Evolutionary conservation across 2,888 invertebrate species (phyloP).

Genomic region (Carcina quercana): DNA sequence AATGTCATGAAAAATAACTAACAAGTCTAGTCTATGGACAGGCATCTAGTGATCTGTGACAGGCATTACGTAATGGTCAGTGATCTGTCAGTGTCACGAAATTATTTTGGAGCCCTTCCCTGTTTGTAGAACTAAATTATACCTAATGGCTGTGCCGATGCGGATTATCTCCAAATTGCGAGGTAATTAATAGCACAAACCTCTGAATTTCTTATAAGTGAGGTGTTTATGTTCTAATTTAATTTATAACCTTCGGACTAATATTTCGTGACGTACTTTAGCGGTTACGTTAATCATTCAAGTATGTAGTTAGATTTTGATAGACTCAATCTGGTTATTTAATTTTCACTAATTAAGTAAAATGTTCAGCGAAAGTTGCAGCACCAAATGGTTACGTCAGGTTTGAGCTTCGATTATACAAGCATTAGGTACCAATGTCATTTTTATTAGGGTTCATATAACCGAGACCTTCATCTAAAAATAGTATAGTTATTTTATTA

Average conservation of each 20-base stretch:
- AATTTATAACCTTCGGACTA: too few relatives aligned
- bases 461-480: constrained; percentile 66
- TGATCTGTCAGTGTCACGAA: constrained; percentile 54
- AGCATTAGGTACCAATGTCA: constrained; percentile 33
- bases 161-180: constrained; percentile 73
- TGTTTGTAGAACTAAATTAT: constrained; percentile 9
- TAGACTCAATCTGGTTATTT: too few relatives aligned
- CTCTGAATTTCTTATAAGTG: constrained; percentile 2
- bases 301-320: too few relatives aligned
- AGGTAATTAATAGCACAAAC: constrained; percentile 56
- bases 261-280: too few relatives aligned
- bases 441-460: constrained; percentile 36
- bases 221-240: too few relatives aligned
- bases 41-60: too few relatives aligned
- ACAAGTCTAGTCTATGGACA: too few relatives aligned
- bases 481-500: constrained; percentile 45
- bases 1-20: too few relatives aligned
- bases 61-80: constrained; percentile 55
- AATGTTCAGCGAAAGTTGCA: too few relatives aligned
- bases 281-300: too few relatives aligned
- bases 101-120: constrained; percentile 33
- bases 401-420: constrained; percentile 4
- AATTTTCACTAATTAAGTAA: too few relatives aligned
- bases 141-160: constrained; percentile 73
- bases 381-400: too few relatives aligned